phyloP scores from a whole-genome alignment of 2,888 invertebrate genomes.

The Augochlorella aurata region DNA sequence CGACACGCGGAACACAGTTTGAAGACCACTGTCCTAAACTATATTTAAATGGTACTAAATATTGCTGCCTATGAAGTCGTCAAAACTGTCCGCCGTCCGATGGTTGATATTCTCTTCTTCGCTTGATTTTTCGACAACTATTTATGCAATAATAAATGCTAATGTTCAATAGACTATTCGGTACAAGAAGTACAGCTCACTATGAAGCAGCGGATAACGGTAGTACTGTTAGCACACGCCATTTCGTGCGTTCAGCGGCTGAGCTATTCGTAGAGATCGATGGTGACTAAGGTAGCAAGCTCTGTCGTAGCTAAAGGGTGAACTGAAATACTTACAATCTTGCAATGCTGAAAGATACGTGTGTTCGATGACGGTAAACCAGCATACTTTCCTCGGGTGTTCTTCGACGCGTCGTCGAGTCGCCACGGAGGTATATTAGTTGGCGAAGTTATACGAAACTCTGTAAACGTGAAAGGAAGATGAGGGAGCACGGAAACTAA shows the following conservation, averaged over 20 bases:
- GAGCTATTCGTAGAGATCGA: slow-evolving; percentile 2
- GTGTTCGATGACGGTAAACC: background rate
- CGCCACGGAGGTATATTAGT: slow-evolving; percentile 3
- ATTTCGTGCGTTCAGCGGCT: slow-evolving; percentile 7
- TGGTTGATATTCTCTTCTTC: background rate
- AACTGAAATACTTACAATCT: slow-evolving; percentile 6
- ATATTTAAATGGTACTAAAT: background rate
- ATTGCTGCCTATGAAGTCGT: background rate
- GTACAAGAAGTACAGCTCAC: background rate
- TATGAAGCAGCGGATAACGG: slow-evolving; percentile 6
- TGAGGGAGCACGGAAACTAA: slow-evolving; percentile 62
- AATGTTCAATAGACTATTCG: slow-evolving; percentile 3
- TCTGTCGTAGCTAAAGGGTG: slow-evolving; percentile 1
- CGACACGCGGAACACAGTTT: background rate
- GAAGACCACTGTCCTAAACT: background rate
- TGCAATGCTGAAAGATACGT: background rate
- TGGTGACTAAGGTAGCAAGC: slow-evolving; percentile 2
- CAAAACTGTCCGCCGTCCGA: background rate
- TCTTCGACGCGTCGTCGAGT: background rate
- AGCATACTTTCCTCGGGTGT: background rate
- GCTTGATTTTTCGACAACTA: background rate
- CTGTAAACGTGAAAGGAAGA: slow-evolving; percentile 64
- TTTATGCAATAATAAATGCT: slow-evolving; percentile 6
- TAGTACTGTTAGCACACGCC: background rate
- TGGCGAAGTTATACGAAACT: slow-evolving; percentile 17